These are phyloP conservation scores for Anoncus sp. DNA, from an alignment of 2,888 invertebrate species.

Conservation along the genomic window DNA sequence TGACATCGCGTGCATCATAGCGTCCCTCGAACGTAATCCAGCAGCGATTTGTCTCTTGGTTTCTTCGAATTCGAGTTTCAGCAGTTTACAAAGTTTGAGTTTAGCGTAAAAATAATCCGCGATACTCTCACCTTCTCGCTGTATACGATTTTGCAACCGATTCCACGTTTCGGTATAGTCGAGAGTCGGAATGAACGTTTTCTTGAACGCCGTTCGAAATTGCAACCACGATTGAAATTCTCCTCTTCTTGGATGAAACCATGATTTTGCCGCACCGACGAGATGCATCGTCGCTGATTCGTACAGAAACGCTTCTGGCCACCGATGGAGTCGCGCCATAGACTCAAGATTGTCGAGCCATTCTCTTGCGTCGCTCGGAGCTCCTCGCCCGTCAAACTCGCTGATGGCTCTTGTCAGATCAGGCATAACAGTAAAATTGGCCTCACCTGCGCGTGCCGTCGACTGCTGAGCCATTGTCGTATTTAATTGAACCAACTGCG, in stretches of 20 bases:
- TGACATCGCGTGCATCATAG: conserved; percentile 41
- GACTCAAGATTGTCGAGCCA: conserved; percentile 57
- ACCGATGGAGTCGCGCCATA: conserved; percentile 37
- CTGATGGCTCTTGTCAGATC: too few relatives aligned
- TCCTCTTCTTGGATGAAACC: conserved; percentile 31
- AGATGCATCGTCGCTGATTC: conserved; percentile 35
- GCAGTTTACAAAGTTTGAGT: conserved; percentile 48
- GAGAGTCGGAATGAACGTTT: conserved; percentile 36
- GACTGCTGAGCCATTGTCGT: too few relatives aligned
- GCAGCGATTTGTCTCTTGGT: conserved; percentile 38
- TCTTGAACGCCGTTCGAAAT: conserved; percentile 37
- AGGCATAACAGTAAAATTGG: too few relatives aligned
- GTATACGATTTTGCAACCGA: conserved; percentile 51
- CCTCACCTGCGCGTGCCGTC: too few relatives aligned
- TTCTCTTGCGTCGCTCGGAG: conserved; percentile 33
- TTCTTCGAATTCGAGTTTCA: conserved; percentile 48
- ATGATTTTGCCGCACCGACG: conserved; percentile 40
- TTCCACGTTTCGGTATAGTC: conserved; percentile 47
- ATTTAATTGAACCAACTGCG: too few relatives aligned
- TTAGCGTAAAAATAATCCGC: conserved; percentile 58
- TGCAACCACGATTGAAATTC: conserved; percentile 36
- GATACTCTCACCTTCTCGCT: conserved; percentile 31
- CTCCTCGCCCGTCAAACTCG: too few relatives aligned
- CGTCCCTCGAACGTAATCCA: conserved; percentile 40
- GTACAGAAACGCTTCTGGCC: conserved; percentile 47